Evolutionary conservation across 2,888 invertebrate species (phyloP).

Genomic region (Dastarcus helophoroides): DNA sequence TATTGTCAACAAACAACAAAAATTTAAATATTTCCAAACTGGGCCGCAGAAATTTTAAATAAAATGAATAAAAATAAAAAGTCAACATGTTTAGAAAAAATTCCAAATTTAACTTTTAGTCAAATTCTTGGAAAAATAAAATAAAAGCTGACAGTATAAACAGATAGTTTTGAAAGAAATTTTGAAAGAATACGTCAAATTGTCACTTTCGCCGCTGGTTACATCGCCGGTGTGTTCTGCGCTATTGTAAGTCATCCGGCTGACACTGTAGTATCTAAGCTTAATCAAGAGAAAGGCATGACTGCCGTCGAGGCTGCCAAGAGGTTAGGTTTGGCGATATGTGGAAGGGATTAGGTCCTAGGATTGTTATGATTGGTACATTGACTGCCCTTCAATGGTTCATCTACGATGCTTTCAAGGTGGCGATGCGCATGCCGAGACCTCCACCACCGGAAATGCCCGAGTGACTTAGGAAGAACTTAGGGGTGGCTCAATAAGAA

Average conservation of each 20-base stretch:
- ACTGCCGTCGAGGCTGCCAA: slow-evolving; percentile 63
- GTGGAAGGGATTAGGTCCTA: slow-evolving; percentile 85
- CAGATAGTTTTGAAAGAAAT: too few relatives aligned
- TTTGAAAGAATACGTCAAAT: too few relatives aligned
- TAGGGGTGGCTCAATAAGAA: slow-evolving; percentile 29
- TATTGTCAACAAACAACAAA: too few relatives aligned
- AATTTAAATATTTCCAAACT: too few relatives aligned
- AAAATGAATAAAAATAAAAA: too few relatives aligned
- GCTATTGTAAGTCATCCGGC: slow-evolving; percentile 98
- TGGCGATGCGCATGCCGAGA: slow-evolving; percentile 70
- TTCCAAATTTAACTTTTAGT: too few relatives aligned
- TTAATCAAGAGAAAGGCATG: slow-evolving; percentile 85
- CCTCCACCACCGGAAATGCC: slow-evolving; percentile 97
- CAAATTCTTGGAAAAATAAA: too few relatives aligned
- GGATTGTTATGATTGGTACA: slow-evolving; percentile 96
- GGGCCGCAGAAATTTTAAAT: too few relatives aligned
- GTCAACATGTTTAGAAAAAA: too few relatives aligned
- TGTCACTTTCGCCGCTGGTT: slow-evolving; percentile 93
- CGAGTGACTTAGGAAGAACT: slow-evolving; percentile 70
- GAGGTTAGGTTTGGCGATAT: slow-evolving; percentile 65
- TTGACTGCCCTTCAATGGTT: slow-evolving; percentile 95
- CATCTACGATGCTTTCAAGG: slow-evolving; percentile 82
- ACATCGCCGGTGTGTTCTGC: slow-evolving; percentile 99
- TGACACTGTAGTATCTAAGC: slow-evolving; percentile 93
- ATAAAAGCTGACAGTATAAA: too few relatives aligned